Base-by-base conservation (phyloP, 2,113 vertebrate species). In the Campylomormyrus tamandua region DNA sequence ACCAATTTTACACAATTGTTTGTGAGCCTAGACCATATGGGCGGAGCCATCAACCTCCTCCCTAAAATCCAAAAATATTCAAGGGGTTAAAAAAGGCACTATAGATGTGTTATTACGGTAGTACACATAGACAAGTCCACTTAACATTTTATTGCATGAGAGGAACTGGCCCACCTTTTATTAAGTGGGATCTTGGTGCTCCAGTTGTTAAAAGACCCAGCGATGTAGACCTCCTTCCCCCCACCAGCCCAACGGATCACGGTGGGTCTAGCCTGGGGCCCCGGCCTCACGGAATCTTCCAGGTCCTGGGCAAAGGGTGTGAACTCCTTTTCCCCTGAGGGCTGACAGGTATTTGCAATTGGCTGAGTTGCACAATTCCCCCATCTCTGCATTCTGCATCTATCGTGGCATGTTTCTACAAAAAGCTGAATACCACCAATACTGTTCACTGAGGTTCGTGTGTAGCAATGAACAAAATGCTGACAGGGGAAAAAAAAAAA, bases 161-260 rank as follows among this genome's bases (percentile, higher is more conserved):
- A 83, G 62, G 11, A 19, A 27, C 66, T 27, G 42, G 0, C 74
- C 70, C 93, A 99, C 98, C 98, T 99, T 92, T 99, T 99, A 94
- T 98, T 99, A 84, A 99, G 96, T 0, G 98, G 98, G 92, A 99
- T 99, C 95, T 99, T 99, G 90, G 96, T 92, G 93, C 94, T 97
- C 98, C 98, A 99, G 93, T 97, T 99, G 93, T 99, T 98, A 94
- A 99, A 99, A 56, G 98, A 99, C 19, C 98, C 98, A 0, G 98
- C 96, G 89, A 99, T 98, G 93, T 97, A 98, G 92, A 99, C 97
- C 87, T 99, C 98, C 92, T 97, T 99, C 31, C 98, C 98, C 58
- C 98, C 98, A 90, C 98, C 98, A 0, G 97, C 96, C 98, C 98
- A 99, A 90, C 98, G 98, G 92, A 99, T 99, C 77, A 99, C 98